Conservation (phyloP, 2,797 vertebrate genomes). For the Anabas testudineus region DNA sequence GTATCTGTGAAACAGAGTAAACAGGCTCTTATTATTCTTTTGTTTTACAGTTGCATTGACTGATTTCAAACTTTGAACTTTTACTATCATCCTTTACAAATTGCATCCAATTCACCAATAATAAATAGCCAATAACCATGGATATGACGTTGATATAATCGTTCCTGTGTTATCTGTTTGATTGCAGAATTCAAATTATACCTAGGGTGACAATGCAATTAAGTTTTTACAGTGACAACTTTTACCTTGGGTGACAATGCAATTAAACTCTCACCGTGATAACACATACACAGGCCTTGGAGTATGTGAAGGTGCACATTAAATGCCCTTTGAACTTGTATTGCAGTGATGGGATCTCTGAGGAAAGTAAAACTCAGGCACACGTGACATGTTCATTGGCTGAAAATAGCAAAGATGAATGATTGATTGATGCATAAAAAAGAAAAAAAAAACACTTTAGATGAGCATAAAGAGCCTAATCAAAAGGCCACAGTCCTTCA, state of each 20-base stretch:
- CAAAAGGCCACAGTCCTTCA: slow-evolving; percentile 79
- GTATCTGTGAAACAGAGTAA: not conserved
- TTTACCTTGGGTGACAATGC: slow-evolving; percentile 33
- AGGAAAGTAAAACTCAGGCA: slow-evolving; percentile 18
- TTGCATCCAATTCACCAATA: slow-evolving; percentile 38
- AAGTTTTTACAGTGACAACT: slow-evolving; percentile 8
- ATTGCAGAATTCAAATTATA: slow-evolving; percentile 49
- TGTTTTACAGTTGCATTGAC: not conserved
- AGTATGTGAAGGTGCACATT: slow-evolving; percentile 28
- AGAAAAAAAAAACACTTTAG: slow-evolving; percentile 64
- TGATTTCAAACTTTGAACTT: not conserved
- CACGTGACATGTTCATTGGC: slow-evolving; percentile 32
- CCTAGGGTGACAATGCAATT: slow-evolving; percentile 35
- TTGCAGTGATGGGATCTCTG: slow-evolving; percentile 23
- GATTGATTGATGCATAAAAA: slow-evolving; percentile 73
- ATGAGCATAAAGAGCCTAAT: slow-evolving; percentile 71
- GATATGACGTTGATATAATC: slow-evolving; percentile 36
- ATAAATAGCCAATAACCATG: slow-evolving; percentile 48
- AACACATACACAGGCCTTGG: slow-evolving; percentile 13
- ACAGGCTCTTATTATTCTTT: not conserved
- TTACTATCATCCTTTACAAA: slow-evolving; percentile 21
- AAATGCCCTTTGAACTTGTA: slow-evolving; percentile 40
- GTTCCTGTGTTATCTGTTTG: slow-evolving; percentile 46
- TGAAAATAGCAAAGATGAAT: slow-evolving; percentile 57
- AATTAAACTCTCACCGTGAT: slow-evolving; percentile 17